Base-by-base conservation (phyloP, 2,113 vertebrate genomes). In the Mesitornis unicolor region DNA sequence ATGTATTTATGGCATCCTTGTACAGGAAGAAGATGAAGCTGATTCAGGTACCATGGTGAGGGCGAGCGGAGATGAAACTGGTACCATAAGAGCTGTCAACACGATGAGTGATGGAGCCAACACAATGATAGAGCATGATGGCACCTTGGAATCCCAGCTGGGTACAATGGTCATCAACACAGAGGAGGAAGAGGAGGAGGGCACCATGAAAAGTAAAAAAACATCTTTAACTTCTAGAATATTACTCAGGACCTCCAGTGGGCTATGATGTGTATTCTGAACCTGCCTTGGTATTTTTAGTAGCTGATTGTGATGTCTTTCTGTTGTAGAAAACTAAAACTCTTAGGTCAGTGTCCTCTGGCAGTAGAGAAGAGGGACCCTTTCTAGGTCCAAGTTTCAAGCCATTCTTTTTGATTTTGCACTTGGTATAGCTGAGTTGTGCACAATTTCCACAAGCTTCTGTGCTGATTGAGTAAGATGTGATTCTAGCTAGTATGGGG, bases 151-250 rank as follows among this genome's bases (percentile, higher is more conserved):
- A 22, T 98, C 98, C 1, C 98, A 99, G 89, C 91, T 99, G 92
- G 99, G 99, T 56, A 99, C 99, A 61, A 99, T 99, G 99, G 99
- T 99, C 93, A 99, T 99, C 96, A 99, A 99, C 95, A 68, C 97
- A 0, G 99, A 99, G 18, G 99, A 99, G 0, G 99, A 99, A 20
- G 99, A 99, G 61, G 98, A 98, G 68, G 99, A 99, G 20, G 99
- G 99, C 20, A 99, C 99, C 9, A 99, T 99, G 99, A 99, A 99
- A 97, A 98, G 98, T 99, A 98, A 98, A 99, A 88, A 95, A 76
- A 14, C 35, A 5, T 50, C 63, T 94, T 61, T 71, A 80, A 40
- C 19, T 28, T 65, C 1, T 25, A 17, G 64, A 73, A 7, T 35
- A 29, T 65, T 35, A 5, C 31, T 57, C 40, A 31, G 43, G 11